A percentile compares a stretch with the other conserved stretches of the same genome.
phyloP scores from a whole-genome alignment of 1,140 invertebrate species.

The Ephestia elutella region DNA sequence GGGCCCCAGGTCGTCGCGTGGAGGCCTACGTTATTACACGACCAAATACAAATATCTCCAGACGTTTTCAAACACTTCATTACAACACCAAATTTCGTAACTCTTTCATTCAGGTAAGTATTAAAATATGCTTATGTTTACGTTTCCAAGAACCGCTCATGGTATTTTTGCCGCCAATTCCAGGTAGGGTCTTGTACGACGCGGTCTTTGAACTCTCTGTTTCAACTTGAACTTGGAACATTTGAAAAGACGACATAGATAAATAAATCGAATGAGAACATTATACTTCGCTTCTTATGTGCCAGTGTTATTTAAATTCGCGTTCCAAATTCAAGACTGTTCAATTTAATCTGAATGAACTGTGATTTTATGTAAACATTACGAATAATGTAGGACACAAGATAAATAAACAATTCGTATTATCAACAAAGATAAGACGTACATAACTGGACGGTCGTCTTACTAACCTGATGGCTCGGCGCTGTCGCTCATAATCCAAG shows the following conservation, averaged over 20 bases:
- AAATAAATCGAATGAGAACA: no score
- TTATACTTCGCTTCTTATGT: no score
- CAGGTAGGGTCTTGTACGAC: not conserved
- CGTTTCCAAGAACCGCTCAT: not conserved
- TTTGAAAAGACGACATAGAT: not conserved
- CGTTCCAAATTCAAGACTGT: not conserved
- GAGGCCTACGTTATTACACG: conserved; percentile 10
- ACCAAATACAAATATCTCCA: not conserved
- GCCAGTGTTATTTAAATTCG: not conserved
- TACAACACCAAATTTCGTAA: no score
- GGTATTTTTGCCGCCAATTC: conserved; percentile 9
- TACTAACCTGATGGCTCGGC: conserved; percentile 68
- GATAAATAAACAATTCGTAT: conserved; percentile 38
- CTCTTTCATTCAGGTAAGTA: not conserved
- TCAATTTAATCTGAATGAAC: not conserved
- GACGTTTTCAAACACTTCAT: no score
- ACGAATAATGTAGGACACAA: conserved; percentile 38
- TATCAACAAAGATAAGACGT: conserved; percentile 54
- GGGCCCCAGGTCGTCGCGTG: no score
- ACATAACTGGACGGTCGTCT: conserved; percentile 40
- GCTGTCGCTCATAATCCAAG: conserved; percentile 68
- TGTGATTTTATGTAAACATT: not conserved
- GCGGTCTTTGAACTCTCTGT: not conserved
- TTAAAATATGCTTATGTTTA: not conserved
- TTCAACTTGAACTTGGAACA: conserved; percentile 2